Evolutionary conservation across 2,888 invertebrate species (phyloP), one percentile per base, ranked within the genome.

Genomic region (Eledone cirrhosa): DNA sequence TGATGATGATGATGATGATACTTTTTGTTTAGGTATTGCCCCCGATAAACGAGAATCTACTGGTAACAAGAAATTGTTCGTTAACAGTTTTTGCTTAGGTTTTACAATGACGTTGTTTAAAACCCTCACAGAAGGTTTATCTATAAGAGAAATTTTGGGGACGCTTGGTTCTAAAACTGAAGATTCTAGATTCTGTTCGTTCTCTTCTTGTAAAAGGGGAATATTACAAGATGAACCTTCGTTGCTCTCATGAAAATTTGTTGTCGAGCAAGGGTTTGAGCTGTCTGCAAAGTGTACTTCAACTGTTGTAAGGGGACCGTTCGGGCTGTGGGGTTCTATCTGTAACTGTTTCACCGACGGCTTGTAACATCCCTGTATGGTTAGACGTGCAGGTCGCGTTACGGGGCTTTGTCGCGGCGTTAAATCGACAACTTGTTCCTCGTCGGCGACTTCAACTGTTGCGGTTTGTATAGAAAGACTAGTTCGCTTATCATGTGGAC

Each of bases 191-290:
- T 41, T 29, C 24, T 76, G 48, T 76, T 47, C 76, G 27, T 76
- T 47, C 24, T 76, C 76, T 47, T 76, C 76, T 33, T 76, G 76
- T 27, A 76, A 27, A 48, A 76, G 76, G 48, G 76, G 63, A 33
- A 78, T 47, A 69, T 77, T 77, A 53, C 79, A 65, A 59, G 67
- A 67, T n/a, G 80, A 75, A 24, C 77, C 63, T 65, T 80, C 77
- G 33, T 67, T 76, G 47, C 53, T 69, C 78, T 78, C 75, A 41
- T 79, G 79, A 48, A 83, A 78, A 74, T 85, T 85, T 67, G 84
- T 82, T 24, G 84, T 85, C 82, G 86, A 87, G 82, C 85, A 84
- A 80, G 86, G 86, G 80, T 86, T 86, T 22, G 85, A 86, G 82
- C 82, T 84, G 78, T 87, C 86, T 33, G 84, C 84, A 80, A 84